Evolutionary conservation across 2,888 invertebrate genomes (phyloP), one percentile per base, ranked within the genome.

Genomic region (Heliconius ethilla): DNA sequence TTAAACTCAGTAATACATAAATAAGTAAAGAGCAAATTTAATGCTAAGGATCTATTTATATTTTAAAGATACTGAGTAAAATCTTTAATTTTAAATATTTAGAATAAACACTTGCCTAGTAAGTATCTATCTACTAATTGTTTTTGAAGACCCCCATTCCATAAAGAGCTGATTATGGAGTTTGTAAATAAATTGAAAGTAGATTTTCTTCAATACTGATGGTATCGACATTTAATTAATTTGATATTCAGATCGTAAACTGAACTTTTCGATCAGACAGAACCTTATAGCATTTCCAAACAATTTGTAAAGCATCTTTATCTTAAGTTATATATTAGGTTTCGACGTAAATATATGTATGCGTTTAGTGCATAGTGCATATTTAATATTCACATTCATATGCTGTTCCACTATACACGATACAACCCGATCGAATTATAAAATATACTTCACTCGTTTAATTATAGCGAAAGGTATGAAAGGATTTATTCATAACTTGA

Each of bases 401-500:
- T 33, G 33, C 33, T 7, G 33, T 33, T 33, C 33, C 33, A 33
- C 33, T 33, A 7, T 33, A 33, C 33, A 33, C 33, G 33, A 33
- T 33, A 33, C 33, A 33, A 3, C 7, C 33, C 6, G 33, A 33
- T 33, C 33, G 33, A 33, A 33, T 33, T 33, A 33, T 1, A 33
- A 33, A 33, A 33, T 18, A 33, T 29, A 29, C 29, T 65, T 40
- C 40, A 40, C 65, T 9, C 65, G 66, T 22, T 66, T 51, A 70
- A 70, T 70, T 70, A 70, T 76, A 65, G 33, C 55, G 51, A 25
- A 33, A 45, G 65, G 45, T 65, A 65, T 76, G 76, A 72, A 76
- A 72, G 70, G 76, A 76, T 70, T 76, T 76, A 76, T 76, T 76
- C 65, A 76, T 76, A 27, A 76, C n/a, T 76, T 72, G 76, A 72